Evolutionary conservation across 2,888 invertebrate species (phyloP).

Genomic region (Cephonodes hylas): DNA sequence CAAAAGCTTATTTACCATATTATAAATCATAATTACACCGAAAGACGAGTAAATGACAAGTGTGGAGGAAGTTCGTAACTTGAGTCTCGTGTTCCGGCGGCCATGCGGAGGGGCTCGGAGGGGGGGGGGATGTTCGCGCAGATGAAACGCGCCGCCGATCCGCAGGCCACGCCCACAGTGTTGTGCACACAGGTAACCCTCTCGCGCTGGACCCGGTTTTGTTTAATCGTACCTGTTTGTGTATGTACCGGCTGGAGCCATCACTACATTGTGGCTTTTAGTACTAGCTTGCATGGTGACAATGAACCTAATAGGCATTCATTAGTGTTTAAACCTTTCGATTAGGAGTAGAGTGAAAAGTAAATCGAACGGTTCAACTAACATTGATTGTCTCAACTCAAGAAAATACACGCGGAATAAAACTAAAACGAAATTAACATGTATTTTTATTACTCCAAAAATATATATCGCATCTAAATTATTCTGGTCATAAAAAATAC

Average conservation of each 20-base stretch:
- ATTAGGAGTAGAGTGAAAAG: no score
- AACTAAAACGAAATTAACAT: no score
- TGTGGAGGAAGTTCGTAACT: constrained; percentile 41
- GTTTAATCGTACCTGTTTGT: not conserved
- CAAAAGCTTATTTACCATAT: not conserved
- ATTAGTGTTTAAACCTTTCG: no score
- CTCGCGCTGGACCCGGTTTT: constrained; percentile 21
- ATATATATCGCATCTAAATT: no score
- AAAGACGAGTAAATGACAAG: constrained; percentile 19
- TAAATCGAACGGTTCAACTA: no score
- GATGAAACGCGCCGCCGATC: constrained; percentile 33
- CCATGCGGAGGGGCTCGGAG: constrained; percentile 12
- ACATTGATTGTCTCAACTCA: no score
- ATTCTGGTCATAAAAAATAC: no score
- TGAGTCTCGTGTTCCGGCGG: constrained; percentile 38
- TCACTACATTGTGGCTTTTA: no score
- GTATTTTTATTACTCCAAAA: no score
- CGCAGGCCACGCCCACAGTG: constrained; percentile 31
- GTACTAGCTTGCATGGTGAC: no score
- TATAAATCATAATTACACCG: constrained; percentile 6
- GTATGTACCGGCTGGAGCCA: not conserved
- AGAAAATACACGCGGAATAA: no score
- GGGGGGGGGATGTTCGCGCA: constrained; percentile 24
- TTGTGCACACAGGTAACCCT: constrained; percentile 27
- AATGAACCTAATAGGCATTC: no score